A percentile compares a stretch with the other conserved stretches of the same genome.
Evolutionary conservation across 2,797 vertebrate genomes (phyloP).

Genomic region (Streptopelia turtur): DNA sequence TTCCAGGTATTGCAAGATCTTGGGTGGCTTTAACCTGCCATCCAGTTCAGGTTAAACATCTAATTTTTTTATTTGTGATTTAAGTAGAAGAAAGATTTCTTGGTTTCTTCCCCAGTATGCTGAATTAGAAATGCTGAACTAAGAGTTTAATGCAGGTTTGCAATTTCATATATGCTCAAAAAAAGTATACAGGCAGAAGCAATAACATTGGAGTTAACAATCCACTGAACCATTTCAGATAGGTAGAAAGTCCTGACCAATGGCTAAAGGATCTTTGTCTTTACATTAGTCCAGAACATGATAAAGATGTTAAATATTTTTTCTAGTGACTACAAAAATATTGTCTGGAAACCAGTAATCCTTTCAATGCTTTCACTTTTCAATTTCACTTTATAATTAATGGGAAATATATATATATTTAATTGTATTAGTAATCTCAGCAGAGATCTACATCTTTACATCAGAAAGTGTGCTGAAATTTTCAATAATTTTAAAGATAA

Average conservation of each 20-base stretch:
- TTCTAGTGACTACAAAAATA: neutral
- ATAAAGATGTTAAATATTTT: neutral
- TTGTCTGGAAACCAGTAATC: neutral
- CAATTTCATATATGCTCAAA: neutral
- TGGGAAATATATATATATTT: neutral
- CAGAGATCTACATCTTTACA: neutral
- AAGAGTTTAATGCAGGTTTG: neutral
- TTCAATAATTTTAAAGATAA: neutral
- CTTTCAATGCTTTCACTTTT: neutral
- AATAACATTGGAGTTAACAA: neutral
- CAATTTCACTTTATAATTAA: neutral
- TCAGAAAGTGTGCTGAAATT: neutral
- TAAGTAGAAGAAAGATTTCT: neutral
- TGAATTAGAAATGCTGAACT: neutral
- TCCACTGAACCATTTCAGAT: neutral
- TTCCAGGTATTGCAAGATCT: neutral
- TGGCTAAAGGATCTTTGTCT: neutral
- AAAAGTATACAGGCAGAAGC: neutral
- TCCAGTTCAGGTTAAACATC: neutral
- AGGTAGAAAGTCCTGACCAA: neutral
- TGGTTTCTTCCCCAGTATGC: neutral
- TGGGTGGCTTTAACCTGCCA: neutral
- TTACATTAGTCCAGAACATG: neutral
- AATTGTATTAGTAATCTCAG: neutral
- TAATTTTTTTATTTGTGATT: neutral